Percentiles rank a stretch among this genome's conserved stretches.
Evolutionary conservation across 2,797 vertebrate species (phyloP).

Genomic region (Enteromius paludinosus): DNA sequence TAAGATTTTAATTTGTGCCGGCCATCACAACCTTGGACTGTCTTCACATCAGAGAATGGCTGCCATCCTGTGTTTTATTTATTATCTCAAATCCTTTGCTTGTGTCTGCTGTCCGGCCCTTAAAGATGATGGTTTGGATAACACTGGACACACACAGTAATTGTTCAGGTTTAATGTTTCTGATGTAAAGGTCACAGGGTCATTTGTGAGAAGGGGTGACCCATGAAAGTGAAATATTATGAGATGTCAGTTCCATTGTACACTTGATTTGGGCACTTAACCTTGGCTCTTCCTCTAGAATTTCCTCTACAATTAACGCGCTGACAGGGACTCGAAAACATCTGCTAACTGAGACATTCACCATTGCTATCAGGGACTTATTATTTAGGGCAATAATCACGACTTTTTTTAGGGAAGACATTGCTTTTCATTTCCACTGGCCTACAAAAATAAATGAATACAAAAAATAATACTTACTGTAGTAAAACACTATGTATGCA

Average conservation of each 20-base stretch:
- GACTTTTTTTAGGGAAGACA: neutral
- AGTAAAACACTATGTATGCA: neutral
- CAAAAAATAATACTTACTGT: neutral
- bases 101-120: neutral
- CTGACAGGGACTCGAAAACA: neutral
- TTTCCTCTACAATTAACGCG: neutral
- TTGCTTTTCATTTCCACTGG: neutral
- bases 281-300: neutral
- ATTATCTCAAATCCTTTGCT: neutral
- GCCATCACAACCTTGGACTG: neutral
- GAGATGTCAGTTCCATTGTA: neutral
- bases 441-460: neutral
- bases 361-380: neutral
- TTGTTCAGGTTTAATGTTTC: neutral
- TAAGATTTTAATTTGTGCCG: neutral
- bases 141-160: neutral
- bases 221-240: constrained; percentile 7
- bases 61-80: neutral
- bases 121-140: constrained; percentile 11
- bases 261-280: constrained; percentile 14
- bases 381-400: neutral
- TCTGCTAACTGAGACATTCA: neutral
- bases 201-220: constrained; percentile 7
- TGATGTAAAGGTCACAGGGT: constrained; percentile 1
- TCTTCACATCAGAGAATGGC: neutral